A percentile compares a stretch with the other conserved stretches of the same genome.
phyloP scores from a whole-genome alignment of 2,888 invertebrate genomes.

The Limnephilus rhombicus region DNA sequence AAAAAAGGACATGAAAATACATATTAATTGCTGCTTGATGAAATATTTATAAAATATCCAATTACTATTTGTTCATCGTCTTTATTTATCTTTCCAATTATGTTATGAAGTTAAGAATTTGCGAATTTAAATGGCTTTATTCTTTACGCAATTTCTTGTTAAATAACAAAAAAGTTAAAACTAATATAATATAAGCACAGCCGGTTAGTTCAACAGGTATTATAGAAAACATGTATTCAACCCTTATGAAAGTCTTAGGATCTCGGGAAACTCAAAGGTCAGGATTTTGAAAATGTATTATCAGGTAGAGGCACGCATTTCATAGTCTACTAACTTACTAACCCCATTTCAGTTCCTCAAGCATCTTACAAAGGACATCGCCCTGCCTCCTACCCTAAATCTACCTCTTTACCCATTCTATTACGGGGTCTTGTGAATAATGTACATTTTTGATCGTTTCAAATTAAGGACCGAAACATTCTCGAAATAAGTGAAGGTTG shows the following conservation, averaged over 20 bases:
- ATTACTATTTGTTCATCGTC: neutral
- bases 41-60: neutral
- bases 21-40: no score
- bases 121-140: no score
- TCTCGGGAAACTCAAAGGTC: neutral
- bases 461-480: neutral
- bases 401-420: neutral
- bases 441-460: neutral
- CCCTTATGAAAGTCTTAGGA: neutral
- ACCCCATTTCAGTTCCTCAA: neutral
- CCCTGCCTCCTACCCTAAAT: neutral
- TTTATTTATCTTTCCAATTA: neutral
- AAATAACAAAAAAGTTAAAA: neutral
- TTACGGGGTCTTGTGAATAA: neutral
- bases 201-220: neutral
- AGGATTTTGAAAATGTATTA: neutral
- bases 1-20: no score
- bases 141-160: no score
- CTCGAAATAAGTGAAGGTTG: neutral
- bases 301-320: neutral
- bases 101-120: no score
- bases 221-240: neutral
- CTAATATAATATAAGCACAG: no score
- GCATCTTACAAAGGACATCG: neutral
- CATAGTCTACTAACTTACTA: neutral